Base-by-base conservation (phyloP, 2,888 invertebrate genomes). In the Campoplex capitator region DNA sequence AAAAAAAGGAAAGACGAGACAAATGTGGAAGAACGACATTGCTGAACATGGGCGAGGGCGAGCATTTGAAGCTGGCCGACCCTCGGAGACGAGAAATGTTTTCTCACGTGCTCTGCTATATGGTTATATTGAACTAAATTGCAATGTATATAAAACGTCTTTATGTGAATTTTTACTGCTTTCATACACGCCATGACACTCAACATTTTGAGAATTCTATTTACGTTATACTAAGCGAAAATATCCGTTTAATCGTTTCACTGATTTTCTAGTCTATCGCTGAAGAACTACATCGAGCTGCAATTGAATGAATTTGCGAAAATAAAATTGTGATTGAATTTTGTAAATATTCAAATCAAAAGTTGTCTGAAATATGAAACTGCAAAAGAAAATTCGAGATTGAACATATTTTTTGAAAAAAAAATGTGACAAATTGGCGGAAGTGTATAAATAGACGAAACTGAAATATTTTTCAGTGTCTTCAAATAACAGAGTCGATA, bases 1-100 rank as follows among this genome's bases (percentile, higher is more conserved):
- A 70, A 76, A 71, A 28, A 51, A 70, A 67, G 51, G 48, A 54
- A 32, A 16, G 48, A 38, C 23, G 54, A 35, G 28, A 56, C 70
- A 70, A 74, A 84, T 54, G 77, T 81, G 81, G 38, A 81, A 70
- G 70, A 81, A 74, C 73, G 38, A 48, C 48, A 80, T 67, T n/a
- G 56, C 28, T 42, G 54, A 38, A 32, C 42, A 45, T 65, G 18
- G 74, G 75, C 7, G 73, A 51, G 82, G 56, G 71, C 62, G 74
- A 51, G 58, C 71, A 56, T 73, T 76, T 68, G 71, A 62, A 75
- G 65, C 76, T 48, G 32, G 65, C 58, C 45, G 28, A 70, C 73
- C 65, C 67, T 75, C 23, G 75, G 54, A 42, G 56, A 54, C 38
- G 42, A 75, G 51, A 70, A 51, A 77, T 67, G 3, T 70, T 23